Evolutionary conservation across 2,113 vertebrate genomes (phyloP), one percentile per base, ranked within the genome.

Genomic region (Xerus inauris): DNA sequence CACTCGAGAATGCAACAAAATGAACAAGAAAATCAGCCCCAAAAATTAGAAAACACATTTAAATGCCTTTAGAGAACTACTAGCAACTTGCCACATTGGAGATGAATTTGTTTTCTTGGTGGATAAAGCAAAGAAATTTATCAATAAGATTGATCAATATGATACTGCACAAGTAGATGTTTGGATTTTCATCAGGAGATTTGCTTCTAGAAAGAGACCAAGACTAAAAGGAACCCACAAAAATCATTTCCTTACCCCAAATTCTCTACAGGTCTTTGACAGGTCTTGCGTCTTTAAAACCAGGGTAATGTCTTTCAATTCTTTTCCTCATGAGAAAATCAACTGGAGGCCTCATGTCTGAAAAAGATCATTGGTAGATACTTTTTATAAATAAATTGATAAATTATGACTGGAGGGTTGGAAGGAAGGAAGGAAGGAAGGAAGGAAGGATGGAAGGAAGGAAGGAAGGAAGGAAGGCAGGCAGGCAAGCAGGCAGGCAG

Each of bases 331-430:
- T 86, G 67, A 84, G 30, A 85, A 13, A 86, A 80, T 91, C 35
- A 83, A 24, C 6, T 9, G 3, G 69, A 90, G 9, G 22, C 13
- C 62, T 90, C 17, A 24, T 47, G 82, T 59, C n/a, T n/a, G n/a
- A n/a, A 35, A 47, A n/a, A 87, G 24, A 95, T 83, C 45, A 91
- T 86, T 97, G 67, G 51, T 13, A 90, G 32, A 94, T 42, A 82
- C 45, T 93, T 67, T 69, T 81, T 57, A 69, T 94, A 49, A 87
- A 51, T 38, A 87, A 49, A 81, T 88, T 47, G 26, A 4, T 87
- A 80, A 59, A 59, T 80, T 80, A 59, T 75, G 38, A 38, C 45
- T 45, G 84, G 38, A n/a, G 14, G 32, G 24, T 42, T 38, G 42
- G n/a, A 80, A 51, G 22, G 20, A 32, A 49, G 40, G 40, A 47